Conservation (phyloP, 2,113 vertebrate genomes). For the Lepidothrix coronata region DNA sequence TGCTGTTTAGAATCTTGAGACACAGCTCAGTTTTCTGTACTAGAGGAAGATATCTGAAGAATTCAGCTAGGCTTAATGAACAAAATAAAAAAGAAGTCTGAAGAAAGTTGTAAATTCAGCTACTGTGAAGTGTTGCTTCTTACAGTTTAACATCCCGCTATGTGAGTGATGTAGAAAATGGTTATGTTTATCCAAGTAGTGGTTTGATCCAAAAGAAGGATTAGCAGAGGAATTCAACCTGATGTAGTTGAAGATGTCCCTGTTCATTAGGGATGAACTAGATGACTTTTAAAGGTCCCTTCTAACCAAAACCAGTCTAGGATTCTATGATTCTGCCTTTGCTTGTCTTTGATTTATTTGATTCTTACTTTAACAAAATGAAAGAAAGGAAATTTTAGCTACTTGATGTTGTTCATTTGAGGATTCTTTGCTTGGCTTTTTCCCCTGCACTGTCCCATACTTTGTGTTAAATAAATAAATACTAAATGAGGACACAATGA, state of each 20-base stretch:
- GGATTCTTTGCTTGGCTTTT: not conserved
- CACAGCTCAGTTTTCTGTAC: not conserved
- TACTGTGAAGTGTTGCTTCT: not conserved
- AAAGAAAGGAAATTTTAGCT: not conserved
- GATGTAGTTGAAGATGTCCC: not conserved
- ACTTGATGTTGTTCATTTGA: not conserved
- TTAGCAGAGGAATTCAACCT: not conserved
- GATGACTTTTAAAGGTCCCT: not conserved
- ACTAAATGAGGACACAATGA: not conserved
- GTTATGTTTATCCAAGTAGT: not conserved
- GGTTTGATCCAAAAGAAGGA: not conserved
- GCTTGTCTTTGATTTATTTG: not conserved
- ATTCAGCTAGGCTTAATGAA: not conserved
- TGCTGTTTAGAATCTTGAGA: not conserved
- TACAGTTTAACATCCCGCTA: not conserved
- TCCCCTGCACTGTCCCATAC: accelerated
- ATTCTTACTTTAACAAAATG: not conserved
- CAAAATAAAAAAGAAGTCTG: not conserved
- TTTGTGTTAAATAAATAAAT: not conserved
- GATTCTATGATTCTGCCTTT: not conserved
- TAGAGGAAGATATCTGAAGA: not conserved
- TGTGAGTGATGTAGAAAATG: not conserved
- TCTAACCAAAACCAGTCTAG: not conserved
- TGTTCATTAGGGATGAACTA: not conserved
- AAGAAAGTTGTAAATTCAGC: not conserved